A percentile compares a stretch with the other conserved stretches of the same genome.
Evolutionary conservation across 2,888 invertebrate genomes (phyloP).

Genomic region (Dicyrtoma fusca): DNA sequence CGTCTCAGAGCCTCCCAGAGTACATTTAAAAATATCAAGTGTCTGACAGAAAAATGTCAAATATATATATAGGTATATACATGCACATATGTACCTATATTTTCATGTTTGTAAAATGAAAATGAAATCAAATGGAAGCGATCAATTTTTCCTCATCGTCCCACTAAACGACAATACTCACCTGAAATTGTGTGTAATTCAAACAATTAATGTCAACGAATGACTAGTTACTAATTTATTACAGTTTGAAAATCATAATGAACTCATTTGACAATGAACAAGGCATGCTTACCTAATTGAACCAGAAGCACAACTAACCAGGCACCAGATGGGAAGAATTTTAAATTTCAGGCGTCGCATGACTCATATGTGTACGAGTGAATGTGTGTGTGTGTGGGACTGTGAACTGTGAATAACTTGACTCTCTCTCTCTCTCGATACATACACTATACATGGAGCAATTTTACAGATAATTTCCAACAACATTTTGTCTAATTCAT

Average conservation of each 20-base stretch:
- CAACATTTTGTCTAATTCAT: neutral
- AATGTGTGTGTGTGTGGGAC: no score
- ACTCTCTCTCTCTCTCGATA: no score
- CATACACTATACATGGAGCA: neutral
- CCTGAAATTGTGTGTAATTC: neutral
- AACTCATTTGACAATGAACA: slow-evolving; percentile 8
- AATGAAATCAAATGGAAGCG: neutral
- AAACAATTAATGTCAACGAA: slow-evolving; percentile 21
- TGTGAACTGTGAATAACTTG: no score
- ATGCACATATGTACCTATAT: no score
- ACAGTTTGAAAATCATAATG: slow-evolving; percentile 24
- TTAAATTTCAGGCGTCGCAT: neutral
- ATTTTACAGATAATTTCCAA: neutral
- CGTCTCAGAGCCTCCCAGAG: no score
- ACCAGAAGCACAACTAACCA: neutral
- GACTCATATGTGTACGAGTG: neutral
- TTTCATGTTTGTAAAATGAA: neutral
- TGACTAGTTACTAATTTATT: slow-evolving; percentile 23
- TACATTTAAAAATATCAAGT: no score
- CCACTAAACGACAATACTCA: neutral
- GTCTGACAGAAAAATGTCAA: no score
- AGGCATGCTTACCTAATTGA: neutral
- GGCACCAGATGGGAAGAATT: slow-evolving; percentile 14
- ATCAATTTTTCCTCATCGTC: no score
- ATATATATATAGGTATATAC: no score